Evolutionary conservation across 2,113 vertebrate genomes (phyloP).

Genomic region (Laticauda colubrina): DNA sequence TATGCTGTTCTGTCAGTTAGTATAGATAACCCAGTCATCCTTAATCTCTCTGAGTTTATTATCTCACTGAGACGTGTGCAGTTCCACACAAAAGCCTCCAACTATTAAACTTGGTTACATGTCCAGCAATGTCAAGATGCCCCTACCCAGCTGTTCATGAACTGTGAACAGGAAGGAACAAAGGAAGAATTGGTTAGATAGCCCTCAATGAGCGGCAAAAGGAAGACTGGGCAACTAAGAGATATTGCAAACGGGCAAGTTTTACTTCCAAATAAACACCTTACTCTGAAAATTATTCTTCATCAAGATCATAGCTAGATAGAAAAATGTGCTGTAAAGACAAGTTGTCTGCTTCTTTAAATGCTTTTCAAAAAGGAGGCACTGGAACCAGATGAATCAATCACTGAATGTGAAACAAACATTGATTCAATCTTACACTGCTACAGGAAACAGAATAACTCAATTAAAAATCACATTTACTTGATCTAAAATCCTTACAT

Average conservation of each 20-base stretch:
- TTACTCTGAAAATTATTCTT: not conserved
- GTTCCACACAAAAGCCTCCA: not conserved
- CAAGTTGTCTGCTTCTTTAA: not conserved
- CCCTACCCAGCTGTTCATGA: not conserved
- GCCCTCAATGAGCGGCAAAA: not conserved
- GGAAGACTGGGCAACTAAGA: not conserved
- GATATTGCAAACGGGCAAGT: not conserved
- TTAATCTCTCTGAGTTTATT: not conserved
- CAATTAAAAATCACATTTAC: not conserved
- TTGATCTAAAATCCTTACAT: slow-evolving; percentile 77
- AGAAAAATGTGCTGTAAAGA: not conserved
- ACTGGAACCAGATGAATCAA: not conserved
- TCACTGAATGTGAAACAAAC: not conserved
- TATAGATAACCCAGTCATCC: not conserved
- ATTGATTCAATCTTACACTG: not conserved
- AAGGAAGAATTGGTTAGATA: not conserved
- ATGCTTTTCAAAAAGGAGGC: not conserved
- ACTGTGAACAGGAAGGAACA: too few relatives aligned
- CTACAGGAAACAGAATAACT: not conserved
- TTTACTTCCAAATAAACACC: not conserved
- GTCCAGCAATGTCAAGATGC: not conserved
- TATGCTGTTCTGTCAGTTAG: not conserved
- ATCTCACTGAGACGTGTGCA: not conserved
- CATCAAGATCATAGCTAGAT: not conserved
- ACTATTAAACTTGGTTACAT: not conserved